These are phyloP conservation scores for Anas bahamensis DNA, from an alignment of 2,797 vertebrate species.

Conservation along the genomic window DNA sequence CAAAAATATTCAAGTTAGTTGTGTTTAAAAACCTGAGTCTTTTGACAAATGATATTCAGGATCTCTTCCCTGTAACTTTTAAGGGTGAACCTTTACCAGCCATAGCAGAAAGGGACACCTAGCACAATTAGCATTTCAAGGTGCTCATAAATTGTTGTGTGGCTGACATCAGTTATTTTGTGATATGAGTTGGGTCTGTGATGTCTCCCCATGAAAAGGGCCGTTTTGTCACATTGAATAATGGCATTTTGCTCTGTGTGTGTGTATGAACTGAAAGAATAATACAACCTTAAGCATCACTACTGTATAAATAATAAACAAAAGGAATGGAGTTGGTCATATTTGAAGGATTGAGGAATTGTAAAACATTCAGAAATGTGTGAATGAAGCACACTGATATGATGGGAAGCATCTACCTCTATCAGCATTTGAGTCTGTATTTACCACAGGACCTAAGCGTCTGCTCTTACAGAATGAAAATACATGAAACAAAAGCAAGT, in stretches of 20 bases:
- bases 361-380: neutral
- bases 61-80: neutral
- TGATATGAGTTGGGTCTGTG: neutral
- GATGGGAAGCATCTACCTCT: neutral
- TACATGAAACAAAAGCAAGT: neutral
- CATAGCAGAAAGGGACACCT: neutral
- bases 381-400: neutral
- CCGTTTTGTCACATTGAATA: neutral
- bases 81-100: neutral
- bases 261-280: neutral
- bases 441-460: neutral
- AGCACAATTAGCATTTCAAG: neutral
- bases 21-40: neutral
- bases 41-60: neutral
- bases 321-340: neutral
- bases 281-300: neutral
- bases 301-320: neutral
- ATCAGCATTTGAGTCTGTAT: neutral
- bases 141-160: neutral
- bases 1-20: neutral
- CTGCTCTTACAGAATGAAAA: constrained; percentile 6
- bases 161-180: neutral
- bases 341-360: neutral
- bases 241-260: neutral
- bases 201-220: neutral